Percentiles rank a stretch among this genome's conserved stretches.
Conservation (phyloP, 2,113 vertebrate species). For the Okapia johnstoni region DNA sequence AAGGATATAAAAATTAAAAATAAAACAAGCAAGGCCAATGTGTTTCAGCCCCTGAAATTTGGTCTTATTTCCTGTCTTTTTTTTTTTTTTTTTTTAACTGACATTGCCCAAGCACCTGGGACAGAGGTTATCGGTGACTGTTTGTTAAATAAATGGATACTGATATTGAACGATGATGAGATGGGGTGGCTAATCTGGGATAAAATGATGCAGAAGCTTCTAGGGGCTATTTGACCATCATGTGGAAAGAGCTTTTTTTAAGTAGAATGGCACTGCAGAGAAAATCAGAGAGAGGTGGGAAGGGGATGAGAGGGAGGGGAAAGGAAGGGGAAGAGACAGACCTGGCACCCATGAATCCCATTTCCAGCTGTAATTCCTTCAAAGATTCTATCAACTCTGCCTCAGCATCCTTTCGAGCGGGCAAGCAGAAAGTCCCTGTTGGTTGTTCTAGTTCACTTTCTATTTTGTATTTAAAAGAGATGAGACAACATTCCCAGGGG, state of each 20-base stretch:
- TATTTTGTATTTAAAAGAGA: not conserved
- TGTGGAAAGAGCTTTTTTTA: not conserved
- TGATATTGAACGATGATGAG: not conserved
- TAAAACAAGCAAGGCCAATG: not conserved
- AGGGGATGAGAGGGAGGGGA: no score
- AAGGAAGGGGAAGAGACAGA: not conserved
- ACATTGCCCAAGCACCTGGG: not conserved
- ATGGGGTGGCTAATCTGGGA: not conserved
- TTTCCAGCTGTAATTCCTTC: not conserved
- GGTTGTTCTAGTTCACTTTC: not conserved
- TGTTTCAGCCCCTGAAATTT: not conserved
- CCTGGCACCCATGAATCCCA: accelerated
- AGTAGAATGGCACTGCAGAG: not conserved
- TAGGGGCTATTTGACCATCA: not conserved
- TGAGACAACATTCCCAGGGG: accelerated
- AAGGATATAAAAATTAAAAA: not conserved
- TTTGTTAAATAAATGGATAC: not conserved
- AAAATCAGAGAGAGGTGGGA: not conserved
- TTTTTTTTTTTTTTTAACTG: not conserved
- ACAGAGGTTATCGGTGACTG: not conserved
- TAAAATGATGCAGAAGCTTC: no score
- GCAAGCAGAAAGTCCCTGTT: accelerated
- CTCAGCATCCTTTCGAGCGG: accelerated
- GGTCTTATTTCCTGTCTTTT: not conserved
- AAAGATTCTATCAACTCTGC: accelerated